Conservation (phyloP, 1,140 invertebrate genomes). For the Nilaparvata lugens region DNA sequence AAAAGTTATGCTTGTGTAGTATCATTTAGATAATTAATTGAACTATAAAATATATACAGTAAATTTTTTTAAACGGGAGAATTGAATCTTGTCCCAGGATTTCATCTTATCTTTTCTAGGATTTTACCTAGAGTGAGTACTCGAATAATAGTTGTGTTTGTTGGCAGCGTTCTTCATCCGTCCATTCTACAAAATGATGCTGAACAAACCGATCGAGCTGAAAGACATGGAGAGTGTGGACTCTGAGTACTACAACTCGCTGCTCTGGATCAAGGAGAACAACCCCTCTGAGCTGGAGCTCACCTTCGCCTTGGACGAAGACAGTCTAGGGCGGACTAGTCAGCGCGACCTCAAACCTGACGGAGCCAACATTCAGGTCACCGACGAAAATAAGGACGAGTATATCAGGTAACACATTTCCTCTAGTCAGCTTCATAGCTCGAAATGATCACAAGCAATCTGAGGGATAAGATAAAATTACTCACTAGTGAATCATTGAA, state of each 20-base stretch:
- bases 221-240: conserved; percentile 99
- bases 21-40: conserved; percentile 3
- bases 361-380: conserved; percentile 84
- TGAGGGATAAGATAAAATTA: too few relatives aligned
- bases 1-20: too few relatives aligned
- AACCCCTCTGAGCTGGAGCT: conserved; percentile 91
- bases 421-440: too few relatives aligned
- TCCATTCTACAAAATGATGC: conserved; percentile 99
- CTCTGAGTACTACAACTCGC: conserved; percentile 95
- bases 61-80: too few relatives aligned
- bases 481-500: too few relatives aligned
- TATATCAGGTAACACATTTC: conserved; percentile 80
- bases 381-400: conserved; percentile 92
- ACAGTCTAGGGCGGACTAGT: conserved; percentile 89
- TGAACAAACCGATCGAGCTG: conserved; percentile 85
- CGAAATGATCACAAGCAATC: too few relatives aligned
- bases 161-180: conserved; percentile 92
- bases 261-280: conserved; percentile 96
- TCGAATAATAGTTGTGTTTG: conserved; percentile 1
- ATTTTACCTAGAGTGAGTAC: background rate
- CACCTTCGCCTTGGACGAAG: conserved; percentile 93
- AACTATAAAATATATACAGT: conserved; percentile 6
- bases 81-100: too few relatives aligned
- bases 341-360: conserved; percentile 85
- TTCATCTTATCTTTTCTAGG: background rate